These are phyloP conservation scores for Phalacrocorax pelagicus DNA, from an alignment of 2,113 vertebrate genomes.

Conservation along the genomic window DNA sequence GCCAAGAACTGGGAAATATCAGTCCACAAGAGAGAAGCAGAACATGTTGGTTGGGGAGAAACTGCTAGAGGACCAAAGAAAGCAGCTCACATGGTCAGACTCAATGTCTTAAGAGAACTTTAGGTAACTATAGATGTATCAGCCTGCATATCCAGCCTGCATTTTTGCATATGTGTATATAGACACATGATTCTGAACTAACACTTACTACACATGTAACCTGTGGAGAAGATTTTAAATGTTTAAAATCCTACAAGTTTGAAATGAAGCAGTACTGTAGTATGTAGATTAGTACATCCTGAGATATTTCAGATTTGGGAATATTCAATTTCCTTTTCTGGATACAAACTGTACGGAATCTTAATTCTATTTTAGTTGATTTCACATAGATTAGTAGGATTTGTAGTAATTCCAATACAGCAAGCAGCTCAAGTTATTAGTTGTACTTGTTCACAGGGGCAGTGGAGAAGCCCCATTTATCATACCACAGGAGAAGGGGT, in stretches of 20 bases:
- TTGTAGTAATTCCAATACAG: not conserved
- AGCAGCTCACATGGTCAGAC: not conserved
- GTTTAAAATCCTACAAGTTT: not conserved
- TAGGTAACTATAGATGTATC: not conserved
- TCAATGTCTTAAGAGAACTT: not conserved
- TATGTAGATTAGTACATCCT: not conserved
- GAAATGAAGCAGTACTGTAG: not conserved
- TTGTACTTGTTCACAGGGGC: not conserved
- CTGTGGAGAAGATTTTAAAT: not conserved
- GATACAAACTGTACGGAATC: not conserved
- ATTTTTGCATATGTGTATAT: not conserved
- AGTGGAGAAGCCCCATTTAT: not conserved
- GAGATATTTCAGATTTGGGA: not conserved
- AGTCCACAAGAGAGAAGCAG: not conserved
- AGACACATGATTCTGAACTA: not conserved
- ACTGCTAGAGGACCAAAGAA: not conserved
- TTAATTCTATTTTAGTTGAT: not conserved
- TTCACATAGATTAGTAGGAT: not conserved
- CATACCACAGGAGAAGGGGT: not conserved
- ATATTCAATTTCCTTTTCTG: not conserved
- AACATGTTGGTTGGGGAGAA: accelerated
- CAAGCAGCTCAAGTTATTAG: not conserved
- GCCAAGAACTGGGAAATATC: not conserved
- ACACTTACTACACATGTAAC: not conserved
- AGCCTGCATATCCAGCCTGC: not conserved